Conservation (phyloP, 1,140 invertebrate genomes). For the Trachelipus rathkii region DNA sequence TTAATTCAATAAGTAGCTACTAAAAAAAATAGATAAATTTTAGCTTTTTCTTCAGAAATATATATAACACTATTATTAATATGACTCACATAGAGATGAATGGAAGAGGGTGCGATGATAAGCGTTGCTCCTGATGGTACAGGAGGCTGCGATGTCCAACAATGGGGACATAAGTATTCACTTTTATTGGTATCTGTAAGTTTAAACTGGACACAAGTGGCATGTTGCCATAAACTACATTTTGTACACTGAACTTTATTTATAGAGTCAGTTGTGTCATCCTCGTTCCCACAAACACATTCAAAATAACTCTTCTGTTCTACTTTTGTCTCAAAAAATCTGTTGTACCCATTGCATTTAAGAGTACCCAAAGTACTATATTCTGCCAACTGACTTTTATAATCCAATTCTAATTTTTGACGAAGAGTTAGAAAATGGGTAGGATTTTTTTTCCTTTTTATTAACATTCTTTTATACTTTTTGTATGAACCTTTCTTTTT, state of each 20-base stretch:
- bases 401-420: conserved; percentile 31
- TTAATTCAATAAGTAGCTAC: neutral
- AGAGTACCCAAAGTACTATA: conserved; percentile 29
- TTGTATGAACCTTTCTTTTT: conserved; percentile 42
- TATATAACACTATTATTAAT: neutral
- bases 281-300: conserved; percentile 46
- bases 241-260: conserved; percentile 54
- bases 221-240: conserved; percentile 61
- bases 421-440: conserved; percentile 37
- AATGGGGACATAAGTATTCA: conserved; percentile 62
- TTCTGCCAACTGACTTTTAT: conserved; percentile 27
- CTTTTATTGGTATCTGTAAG: conserved; percentile 47
- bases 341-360: conserved; percentile 34
- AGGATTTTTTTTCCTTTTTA: conserved; percentile 38
- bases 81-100: conserved; percentile 52
- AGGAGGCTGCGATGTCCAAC: conserved; percentile 56
- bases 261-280: conserved; percentile 44
- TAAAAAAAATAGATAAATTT: neutral
- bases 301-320: conserved; percentile 47
- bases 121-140: conserved; percentile 62
- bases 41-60: neutral
- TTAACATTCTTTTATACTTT: conserved; percentile 38
- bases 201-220: conserved; percentile 59
- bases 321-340: conserved; percentile 48
- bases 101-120: conserved; percentile 67